Conservation (phyloP, 2,888 invertebrate genomes). For the Smittia aterrima region DNA sequence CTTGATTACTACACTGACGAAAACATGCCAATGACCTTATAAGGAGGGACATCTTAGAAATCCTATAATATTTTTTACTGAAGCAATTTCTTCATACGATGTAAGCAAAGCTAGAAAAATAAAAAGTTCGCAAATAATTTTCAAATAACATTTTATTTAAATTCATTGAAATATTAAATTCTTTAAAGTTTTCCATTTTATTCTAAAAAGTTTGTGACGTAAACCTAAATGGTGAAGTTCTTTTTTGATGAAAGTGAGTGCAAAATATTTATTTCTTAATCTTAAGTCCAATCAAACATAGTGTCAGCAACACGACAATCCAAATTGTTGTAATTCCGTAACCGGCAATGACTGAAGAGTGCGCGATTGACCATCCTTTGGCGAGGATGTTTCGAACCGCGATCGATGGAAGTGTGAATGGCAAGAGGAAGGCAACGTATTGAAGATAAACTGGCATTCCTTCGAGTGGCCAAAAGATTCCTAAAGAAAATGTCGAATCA, state of each 20-base stretch:
- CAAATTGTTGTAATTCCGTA: conserved; percentile 66
- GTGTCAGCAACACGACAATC: conserved; percentile 59
- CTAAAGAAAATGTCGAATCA: conserved; percentile 48
- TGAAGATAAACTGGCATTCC: conserved; percentile 64
- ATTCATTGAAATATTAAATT: too few relatives aligned
- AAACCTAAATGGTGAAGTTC: neutral
- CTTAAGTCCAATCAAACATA: conserved; percentile 59
- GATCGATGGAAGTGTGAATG: conserved; percentile 76
- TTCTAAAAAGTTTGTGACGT: too few relatives aligned
- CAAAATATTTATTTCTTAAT: conserved; percentile 50
- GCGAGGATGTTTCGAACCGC: conserved; percentile 74
- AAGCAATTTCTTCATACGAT: too few relatives aligned
- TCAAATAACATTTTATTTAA: too few relatives aligned
- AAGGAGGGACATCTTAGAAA: too few relatives aligned
- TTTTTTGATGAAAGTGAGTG: neutral
- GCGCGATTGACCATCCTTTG: conserved; percentile 68
- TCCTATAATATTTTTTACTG: too few relatives aligned
- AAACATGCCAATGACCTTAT: too few relatives aligned
- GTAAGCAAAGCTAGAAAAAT: too few relatives aligned
- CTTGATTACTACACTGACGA: too few relatives aligned
- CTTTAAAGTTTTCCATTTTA: conserved; percentile 25
- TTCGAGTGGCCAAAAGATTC: conserved; percentile 67
- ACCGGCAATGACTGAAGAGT: conserved; percentile 71
- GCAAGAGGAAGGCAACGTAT: conserved; percentile 65
- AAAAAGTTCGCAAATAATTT: too few relatives aligned